phyloP scores from a whole-genome alignment of 2,113 vertebrate genomes.

The Lasiurus borealis region DNA sequence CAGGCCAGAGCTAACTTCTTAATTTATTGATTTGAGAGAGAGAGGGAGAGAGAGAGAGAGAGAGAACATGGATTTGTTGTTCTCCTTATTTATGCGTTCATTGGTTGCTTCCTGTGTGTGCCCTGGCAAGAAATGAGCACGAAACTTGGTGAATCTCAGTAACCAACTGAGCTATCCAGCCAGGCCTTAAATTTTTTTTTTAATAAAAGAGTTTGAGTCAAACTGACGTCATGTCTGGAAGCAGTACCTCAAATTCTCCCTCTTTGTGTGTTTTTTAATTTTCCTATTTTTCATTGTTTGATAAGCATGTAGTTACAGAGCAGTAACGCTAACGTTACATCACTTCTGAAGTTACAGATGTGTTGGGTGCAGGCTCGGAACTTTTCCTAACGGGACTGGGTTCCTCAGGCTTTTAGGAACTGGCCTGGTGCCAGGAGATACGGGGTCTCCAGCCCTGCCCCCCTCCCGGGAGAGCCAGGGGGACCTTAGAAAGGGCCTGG shows the following conservation, averaged over 20 bases:
- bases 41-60: no score
- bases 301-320: background rate
- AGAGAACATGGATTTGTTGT: background rate
- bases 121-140: no score
- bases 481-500: background rate
- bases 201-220: background rate
- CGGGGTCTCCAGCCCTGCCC: background rate
- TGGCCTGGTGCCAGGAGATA: background rate
- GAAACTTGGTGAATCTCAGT: no score
- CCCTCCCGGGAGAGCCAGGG: accelerated
- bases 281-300: background rate
- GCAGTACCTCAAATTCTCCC: background rate
- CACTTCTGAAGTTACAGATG: background rate
- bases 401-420: background rate
- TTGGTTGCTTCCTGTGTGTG: no score
- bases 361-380: background rate
- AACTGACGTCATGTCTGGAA: background rate
- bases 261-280: background rate
- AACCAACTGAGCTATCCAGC: no score
- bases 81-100: background rate
- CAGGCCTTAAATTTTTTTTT: no score
- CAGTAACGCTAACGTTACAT: background rate
- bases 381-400: background rate
- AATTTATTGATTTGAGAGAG: no score
- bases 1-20: no score